Conservation (phyloP, 2,888 invertebrate genomes). For the Entomobrya multifasciata region DNA sequence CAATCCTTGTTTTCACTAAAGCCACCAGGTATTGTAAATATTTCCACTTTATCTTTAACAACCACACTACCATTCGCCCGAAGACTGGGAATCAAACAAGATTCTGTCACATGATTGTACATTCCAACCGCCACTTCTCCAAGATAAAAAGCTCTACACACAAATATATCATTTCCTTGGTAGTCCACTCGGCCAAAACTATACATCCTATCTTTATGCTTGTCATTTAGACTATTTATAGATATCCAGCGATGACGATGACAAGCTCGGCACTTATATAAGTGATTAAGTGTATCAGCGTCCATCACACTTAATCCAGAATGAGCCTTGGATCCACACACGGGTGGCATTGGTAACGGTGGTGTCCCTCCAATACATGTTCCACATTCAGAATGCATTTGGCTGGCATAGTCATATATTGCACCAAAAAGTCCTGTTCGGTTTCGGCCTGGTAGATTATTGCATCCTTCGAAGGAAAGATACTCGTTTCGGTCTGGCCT, state of each 20-base stretch:
- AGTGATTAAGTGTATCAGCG: slow-evolving; percentile 12
- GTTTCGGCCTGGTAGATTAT: background rate
- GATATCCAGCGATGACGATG: background rate
- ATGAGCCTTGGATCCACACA: background rate
- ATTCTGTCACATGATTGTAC: background rate
- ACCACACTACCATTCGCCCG: background rate
- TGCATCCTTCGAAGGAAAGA: background rate
- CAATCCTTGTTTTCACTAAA: too few relatives aligned
- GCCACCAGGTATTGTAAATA: background rate
- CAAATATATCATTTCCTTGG: background rate
- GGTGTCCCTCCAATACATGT: background rate
- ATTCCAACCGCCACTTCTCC: background rate
- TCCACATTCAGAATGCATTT: slow-evolving; percentile 22
- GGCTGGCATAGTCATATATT: slow-evolving; percentile 24
- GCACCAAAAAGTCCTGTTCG: background rate
- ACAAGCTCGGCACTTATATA: slow-evolving; percentile 21
- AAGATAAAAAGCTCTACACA: background rate
- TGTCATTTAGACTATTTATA: background rate
- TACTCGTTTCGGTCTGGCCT: background rate
- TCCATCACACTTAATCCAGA: slow-evolving; percentile 18
- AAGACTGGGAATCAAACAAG: background rate
- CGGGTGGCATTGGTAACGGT: background rate
- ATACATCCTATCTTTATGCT: background rate
- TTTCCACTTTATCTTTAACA: background rate
- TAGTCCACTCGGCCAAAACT: background rate